Evolutionary conservation across 1,140 invertebrate genomes (phyloP).

Genomic region (Ganaspis sp.): DNA sequence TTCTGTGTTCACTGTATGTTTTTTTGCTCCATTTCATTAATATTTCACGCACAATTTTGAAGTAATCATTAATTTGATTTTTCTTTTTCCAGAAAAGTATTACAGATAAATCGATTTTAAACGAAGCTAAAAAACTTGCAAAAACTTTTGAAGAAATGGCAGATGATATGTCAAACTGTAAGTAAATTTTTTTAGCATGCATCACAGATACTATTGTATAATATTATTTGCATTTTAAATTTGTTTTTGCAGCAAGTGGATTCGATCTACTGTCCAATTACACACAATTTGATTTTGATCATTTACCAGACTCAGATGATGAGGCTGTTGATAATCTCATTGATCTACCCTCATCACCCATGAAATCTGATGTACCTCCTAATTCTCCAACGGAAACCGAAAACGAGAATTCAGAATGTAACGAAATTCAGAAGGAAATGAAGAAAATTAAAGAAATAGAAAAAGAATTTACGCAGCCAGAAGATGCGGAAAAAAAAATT

Average conservation of each 20-base stretch:
- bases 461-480: conserved; percentile 50
- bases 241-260: conserved; percentile 42
- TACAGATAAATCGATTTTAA: conserved; percentile 54
- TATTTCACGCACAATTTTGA: conserved; percentile 7
- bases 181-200: conserved; percentile 35
- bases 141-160: conserved; percentile 63
- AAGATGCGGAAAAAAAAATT: conserved; percentile 57
- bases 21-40: neutral
- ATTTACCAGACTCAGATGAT: conserved; percentile 65
- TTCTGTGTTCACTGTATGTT: conserved; percentile 65
- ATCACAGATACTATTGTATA: too few species aligned
- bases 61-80: conserved; percentile 32
- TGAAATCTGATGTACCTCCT: neutral
- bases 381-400: conserved; percentile 6
- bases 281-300: conserved; percentile 56
- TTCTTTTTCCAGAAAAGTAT: conserved; percentile 40
- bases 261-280: conserved; percentile 61
- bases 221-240: conserved; percentile 32
- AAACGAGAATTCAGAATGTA: neutral
- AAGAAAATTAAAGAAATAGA: conserved; percentile 54
- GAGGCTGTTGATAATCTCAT: conserved; percentile 62
- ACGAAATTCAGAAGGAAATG: conserved; percentile 24
- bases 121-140: conserved; percentile 60
- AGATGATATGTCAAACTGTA: conserved; percentile 52
- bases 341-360: conserved; percentile 59